Base-by-base conservation (phyloP, 2,888 invertebrate species). In the Macroteleia sp. region DNA sequence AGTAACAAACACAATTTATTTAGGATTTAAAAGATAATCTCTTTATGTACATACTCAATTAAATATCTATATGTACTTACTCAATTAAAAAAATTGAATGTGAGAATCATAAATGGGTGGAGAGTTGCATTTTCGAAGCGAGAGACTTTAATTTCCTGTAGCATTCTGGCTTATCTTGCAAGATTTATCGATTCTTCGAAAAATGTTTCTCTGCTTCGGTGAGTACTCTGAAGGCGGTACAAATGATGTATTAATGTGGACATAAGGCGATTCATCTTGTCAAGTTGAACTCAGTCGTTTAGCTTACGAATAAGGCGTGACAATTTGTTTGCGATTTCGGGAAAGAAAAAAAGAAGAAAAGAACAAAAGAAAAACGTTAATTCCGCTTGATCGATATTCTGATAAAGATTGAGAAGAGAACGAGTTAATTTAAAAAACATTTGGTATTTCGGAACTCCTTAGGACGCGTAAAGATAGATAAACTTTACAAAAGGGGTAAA, bases 121-220 rank as follows among this genome's bases (percentile, higher is more conserved):
- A 25, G 25, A 17, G 61, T 25, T 17, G 48, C 3, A 10, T 10
- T 41, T 46, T 36, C 17, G 6, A 14, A 28, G 42, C 28, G 56
- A 48, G 48, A 82, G 84, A 82, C 28, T 85, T 86, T 87, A 85
- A 87, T 87, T 86, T 87, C 82, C 84, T 84, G 82, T 79, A 80
- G 80, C 69, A 82, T 77, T 76, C 73, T 69, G 81, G 77, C 83
- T 86, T 86, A 86, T 87, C 84, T 83, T 77, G 73, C 74, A 73
- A 79, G 83, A 86, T 86, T 85, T 83, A 87, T 85, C 79, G 82
- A 82, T 82, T 70, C 44, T 32, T 69, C 17, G n/a, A 66, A 80
- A 83, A 82, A 59, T 56, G 42, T 81, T 81, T 50, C 76, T 42
- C 59, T 57, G 50, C 67, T 34, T 17, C 41, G 16, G 8, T 6